Percentiles rank a stretch among this genome's conserved stretches.
Conservation (phyloP, 2,888 invertebrate species). For the Theristus sp. region DNA sequence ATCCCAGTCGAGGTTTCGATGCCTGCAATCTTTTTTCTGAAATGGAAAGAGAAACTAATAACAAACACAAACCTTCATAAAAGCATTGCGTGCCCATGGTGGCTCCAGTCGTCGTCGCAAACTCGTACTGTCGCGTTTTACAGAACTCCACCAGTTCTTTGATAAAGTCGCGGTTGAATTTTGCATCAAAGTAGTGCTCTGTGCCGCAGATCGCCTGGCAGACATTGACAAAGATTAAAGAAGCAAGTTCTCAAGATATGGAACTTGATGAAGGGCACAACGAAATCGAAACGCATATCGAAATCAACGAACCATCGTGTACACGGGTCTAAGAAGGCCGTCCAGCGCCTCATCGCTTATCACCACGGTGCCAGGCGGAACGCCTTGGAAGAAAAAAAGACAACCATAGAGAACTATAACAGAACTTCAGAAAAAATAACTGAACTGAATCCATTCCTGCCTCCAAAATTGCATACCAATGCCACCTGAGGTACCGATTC, state of each 20-base stretch:
- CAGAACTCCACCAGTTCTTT: neutral
- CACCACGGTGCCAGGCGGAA: neutral
- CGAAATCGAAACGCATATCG: too few species aligned
- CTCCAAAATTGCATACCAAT: too few species aligned
- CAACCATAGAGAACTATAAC: neutral
- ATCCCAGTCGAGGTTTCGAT: too few species aligned
- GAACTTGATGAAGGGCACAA: too few species aligned
- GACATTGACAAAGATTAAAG: too few species aligned
- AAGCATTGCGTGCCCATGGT: slow-evolving; percentile 90
- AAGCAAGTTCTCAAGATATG: too few species aligned
- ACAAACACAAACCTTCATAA: slow-evolving; percentile 85
- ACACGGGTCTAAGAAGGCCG: neutral
- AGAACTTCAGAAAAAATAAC: neutral
- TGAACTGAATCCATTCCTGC: too few species aligned
- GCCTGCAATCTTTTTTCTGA: too few species aligned
- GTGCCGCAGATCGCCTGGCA: too few species aligned
- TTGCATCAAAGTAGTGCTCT: too few species aligned
- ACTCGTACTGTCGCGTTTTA: neutral
- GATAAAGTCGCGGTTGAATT: neutral
- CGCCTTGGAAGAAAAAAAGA: neutral
- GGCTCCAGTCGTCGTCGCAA: slow-evolving; percentile 57
- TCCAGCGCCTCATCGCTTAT: neutral
- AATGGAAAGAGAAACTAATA: too few species aligned
- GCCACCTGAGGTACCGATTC: slow-evolving; percentile 83
- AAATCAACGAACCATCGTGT: neutral